Evolutionary conservation across 2,888 invertebrate species (phyloP).

Genomic region (Acleris holmiana): DNA sequence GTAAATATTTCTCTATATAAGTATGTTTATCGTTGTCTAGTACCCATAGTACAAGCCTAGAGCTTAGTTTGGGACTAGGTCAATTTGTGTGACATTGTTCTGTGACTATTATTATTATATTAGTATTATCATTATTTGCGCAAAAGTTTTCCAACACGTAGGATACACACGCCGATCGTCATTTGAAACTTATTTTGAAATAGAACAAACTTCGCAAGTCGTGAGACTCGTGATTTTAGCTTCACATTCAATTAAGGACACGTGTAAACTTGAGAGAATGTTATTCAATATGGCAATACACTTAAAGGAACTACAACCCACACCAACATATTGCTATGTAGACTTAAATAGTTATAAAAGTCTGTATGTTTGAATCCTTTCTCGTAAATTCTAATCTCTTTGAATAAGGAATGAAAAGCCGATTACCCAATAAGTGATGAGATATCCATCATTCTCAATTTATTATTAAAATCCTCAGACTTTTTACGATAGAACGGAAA

Average conservation of each 20-base stretch:
- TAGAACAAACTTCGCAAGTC: constrained; percentile 8
- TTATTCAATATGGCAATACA: neutral
- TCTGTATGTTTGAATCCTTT: too few species aligned
- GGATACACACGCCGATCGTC: constrained; percentile 4
- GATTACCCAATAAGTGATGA: neutral
- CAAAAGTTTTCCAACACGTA: neutral
- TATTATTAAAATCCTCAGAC: neutral
- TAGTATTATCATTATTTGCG: too few species aligned
- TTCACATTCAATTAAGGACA: constrained; percentile 4
- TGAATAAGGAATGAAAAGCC: too few species aligned
- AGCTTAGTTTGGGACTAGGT: too few species aligned
- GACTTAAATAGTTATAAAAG: too few species aligned
- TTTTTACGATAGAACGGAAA: neutral
- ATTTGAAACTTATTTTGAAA: constrained; percentile 9
- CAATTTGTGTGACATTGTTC: too few species aligned
- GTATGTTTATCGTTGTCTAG: too few species aligned
- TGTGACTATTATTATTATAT: too few species aligned
- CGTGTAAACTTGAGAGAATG: neutral
- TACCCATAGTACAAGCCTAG: too few species aligned
- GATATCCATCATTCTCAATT: constrained; percentile 1
- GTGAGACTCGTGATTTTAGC: neutral
- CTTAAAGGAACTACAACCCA: neutral
- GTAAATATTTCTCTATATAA: too few species aligned
- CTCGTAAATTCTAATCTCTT: too few species aligned
- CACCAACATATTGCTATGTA: too few species aligned